These are phyloP conservation scores for Drosophila monieri DNA, from an alignment of 2,888 invertebrate species.

Conservation along the genomic window DNA sequence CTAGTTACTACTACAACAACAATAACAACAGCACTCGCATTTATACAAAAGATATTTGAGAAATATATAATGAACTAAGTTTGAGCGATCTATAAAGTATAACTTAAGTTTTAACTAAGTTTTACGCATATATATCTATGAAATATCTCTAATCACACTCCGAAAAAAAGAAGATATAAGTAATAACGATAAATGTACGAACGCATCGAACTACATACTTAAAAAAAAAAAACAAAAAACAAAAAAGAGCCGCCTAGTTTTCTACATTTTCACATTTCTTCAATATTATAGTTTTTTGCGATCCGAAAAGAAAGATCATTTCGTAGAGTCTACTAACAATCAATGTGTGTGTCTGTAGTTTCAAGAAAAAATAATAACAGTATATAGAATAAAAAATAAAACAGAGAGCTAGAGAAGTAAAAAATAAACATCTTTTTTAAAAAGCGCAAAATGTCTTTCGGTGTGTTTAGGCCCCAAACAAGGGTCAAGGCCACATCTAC, in stretches of 20 bases:
- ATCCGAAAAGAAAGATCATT: conserved; percentile 21
- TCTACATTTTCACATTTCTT: conserved; percentile 22
- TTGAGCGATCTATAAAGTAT: conserved; percentile 3
- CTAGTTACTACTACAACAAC: conserved; percentile 14
- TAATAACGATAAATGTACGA: conserved; percentile 3
- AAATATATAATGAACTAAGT: conserved; percentile 18
- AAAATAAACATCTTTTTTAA: conserved; percentile 26
- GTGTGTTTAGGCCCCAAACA: conserved; percentile 45
- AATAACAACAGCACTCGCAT: conserved; percentile 74
- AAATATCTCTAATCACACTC: conserved; percentile 23
- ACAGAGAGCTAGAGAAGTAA: conserved; percentile 10
- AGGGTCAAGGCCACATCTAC: conserved; percentile 65
- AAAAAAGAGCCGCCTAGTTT: conserved; percentile 22
- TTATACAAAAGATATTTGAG: conserved; percentile 39
- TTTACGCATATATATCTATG: conserved; percentile 25
- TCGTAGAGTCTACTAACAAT: conserved; percentile 60
- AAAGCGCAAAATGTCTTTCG: conserved; percentile 23
- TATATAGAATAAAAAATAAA: not conserved
- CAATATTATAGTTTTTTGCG: conserved; percentile 23
- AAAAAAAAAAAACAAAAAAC: conserved; percentile 12
- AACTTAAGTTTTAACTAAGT: conserved; percentile 24
- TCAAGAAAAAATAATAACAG: conserved; percentile 28
- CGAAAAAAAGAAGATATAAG: not conserved
- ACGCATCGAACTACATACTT: conserved; percentile 24
- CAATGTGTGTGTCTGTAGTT: conserved; percentile 68